Evolutionary conservation across 1,140 invertebrate species (phyloP).

Genomic region (Patella vulgata): DNA sequence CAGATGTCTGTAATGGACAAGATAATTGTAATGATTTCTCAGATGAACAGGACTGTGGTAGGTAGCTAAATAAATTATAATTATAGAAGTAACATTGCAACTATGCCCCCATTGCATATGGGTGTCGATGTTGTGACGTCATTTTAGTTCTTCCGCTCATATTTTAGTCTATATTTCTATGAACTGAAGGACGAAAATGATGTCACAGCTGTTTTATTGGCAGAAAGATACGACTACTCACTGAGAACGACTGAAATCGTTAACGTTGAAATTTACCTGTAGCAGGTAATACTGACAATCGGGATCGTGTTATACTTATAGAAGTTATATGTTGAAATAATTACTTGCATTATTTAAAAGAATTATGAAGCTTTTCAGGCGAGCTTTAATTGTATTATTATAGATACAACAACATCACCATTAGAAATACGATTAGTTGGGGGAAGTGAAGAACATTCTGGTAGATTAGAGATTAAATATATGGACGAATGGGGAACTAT

Average conservation of each 20-base stretch:
- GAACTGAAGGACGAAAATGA: not conserved
- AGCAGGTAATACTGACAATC: no score
- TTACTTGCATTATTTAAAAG: no score
- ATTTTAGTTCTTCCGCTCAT: no score
- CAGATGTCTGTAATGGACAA: slow-evolving; percentile 25
- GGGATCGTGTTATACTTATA: no score
- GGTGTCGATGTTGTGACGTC: not conserved
- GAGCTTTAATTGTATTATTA: no score
- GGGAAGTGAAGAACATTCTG: slow-evolving; percentile 35
- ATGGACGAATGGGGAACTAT: slow-evolving; percentile 41
- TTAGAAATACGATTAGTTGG: slow-evolving; percentile 21
- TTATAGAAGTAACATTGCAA: not conserved
- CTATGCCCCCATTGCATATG: not conserved
- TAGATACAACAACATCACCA: not conserved
- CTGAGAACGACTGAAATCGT: no score
- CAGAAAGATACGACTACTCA: no score
- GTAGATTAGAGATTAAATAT: slow-evolving; percentile 46
- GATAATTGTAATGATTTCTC: slow-evolving; percentile 34
- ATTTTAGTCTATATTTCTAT: not conserved
- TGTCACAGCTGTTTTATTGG: no score
- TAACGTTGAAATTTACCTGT: no score
- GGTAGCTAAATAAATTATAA: not conserved
- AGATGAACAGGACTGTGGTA: slow-evolving; percentile 32
- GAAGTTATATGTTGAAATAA: no score
- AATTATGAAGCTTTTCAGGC: no score